Evolutionary conservation across 1,140 invertebrate species (phyloP).

Genomic region (Drosophila subpulchrella): DNA sequence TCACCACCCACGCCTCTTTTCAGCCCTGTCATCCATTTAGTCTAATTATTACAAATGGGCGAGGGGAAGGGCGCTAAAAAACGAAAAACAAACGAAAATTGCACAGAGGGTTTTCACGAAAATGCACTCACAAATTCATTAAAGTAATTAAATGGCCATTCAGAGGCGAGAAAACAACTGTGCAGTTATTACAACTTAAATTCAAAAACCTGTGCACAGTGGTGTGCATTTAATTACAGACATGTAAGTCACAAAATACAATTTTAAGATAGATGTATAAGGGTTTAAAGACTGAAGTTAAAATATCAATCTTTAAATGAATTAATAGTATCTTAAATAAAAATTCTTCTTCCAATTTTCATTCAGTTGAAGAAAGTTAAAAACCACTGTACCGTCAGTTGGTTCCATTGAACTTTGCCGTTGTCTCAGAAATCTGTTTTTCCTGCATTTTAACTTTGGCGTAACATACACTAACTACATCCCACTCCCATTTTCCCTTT

Average conservation of each 20-base stretch:
- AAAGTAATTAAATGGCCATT: conserved; percentile 56
- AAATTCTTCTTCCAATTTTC: too few species aligned
- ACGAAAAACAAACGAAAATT: conserved; percentile 29
- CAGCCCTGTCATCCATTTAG: conserved; percentile 50
- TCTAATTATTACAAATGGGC: conserved; percentile 78
- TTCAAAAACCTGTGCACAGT: conserved; percentile 17
- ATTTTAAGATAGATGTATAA: neutral
- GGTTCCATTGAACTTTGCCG: conserved; percentile 33
- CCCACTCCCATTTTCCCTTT: neutral
- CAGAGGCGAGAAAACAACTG: conserved; percentile 27
- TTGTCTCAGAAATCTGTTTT: conserved; percentile 54
- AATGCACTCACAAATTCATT: conserved; percentile 66
- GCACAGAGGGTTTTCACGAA: conserved; percentile 40
- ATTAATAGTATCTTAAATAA: too few species aligned
- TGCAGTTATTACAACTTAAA: conserved; percentile 3
- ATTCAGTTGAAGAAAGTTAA: too few species aligned
- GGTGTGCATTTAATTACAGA: neutral
- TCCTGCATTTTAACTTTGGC: conserved; percentile 36
- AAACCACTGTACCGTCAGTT: neutral
- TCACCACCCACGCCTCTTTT: conserved; percentile 9
- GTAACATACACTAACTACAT: conserved; percentile 33
- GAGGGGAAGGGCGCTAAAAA: conserved; percentile 15
- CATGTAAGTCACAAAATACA: neutral
- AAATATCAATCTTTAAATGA: too few species aligned
- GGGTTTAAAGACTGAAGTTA: too few species aligned